Percentiles rank a stretch among this genome's conserved stretches.
Evolutionary conservation across 2,888 invertebrate genomes (phyloP).

Genomic region (Nysson spinosus): DNA sequence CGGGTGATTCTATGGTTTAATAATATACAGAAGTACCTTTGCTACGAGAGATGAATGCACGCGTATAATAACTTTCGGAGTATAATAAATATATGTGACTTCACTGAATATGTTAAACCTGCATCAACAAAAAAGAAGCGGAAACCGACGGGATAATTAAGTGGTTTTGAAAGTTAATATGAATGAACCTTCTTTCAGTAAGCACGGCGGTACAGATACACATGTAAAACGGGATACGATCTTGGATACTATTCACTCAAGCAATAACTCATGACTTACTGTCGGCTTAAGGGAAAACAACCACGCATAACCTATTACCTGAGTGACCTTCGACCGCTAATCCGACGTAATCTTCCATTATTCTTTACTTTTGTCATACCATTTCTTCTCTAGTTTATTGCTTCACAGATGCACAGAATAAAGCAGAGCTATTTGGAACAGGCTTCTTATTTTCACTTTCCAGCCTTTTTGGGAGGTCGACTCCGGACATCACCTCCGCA

Average conservation of each 20-base stretch:
- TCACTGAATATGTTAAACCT: too few species aligned
- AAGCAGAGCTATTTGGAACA: background rate
- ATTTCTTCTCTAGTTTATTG: conserved; percentile 21
- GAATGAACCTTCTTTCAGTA: background rate
- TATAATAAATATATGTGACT: too few species aligned
- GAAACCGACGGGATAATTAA: too few species aligned
- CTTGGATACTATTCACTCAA: background rate
- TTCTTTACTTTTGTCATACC: conserved; percentile 21
- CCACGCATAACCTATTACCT: conserved; percentile 9
- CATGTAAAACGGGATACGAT: background rate
- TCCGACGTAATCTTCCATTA: conserved; percentile 17
- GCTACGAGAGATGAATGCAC: too few species aligned
- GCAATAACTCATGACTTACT: conserved; percentile 10
- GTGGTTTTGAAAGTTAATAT: too few species aligned
- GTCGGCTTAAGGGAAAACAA: conserved; percentile 7
- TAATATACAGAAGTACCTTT: too few species aligned
- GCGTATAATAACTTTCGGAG: too few species aligned
- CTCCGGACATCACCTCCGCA: too few species aligned
- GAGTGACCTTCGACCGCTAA: conserved; percentile 9
- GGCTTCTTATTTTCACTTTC: background rate
- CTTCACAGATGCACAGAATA: conserved; percentile 4
- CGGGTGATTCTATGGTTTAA: too few species aligned
- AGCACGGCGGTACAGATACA: background rate
- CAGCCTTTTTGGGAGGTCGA: too few species aligned
- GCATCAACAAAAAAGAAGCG: too few species aligned